Conservation (phyloP, 2,797 vertebrate genomes). For the Gastrophryne carolinensis region DNA sequence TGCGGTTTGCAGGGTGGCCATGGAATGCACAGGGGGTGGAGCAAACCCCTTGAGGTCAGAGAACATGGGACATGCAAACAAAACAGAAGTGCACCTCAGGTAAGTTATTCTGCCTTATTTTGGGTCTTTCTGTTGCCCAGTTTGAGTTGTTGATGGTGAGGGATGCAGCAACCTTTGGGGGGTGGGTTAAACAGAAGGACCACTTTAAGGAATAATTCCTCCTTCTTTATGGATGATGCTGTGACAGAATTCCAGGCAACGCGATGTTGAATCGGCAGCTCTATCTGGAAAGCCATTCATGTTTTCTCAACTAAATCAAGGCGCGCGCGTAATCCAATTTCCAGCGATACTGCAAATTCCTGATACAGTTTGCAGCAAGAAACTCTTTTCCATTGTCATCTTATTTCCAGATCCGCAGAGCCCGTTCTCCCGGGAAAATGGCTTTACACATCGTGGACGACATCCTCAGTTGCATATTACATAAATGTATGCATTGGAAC, state of each 20-base stretch:
- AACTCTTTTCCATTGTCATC: conserved; percentile 11
- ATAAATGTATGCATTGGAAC: conserved; percentile 47
- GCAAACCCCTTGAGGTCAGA: too few relatives aligned
- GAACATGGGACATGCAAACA: too few relatives aligned
- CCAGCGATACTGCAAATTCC: conserved; percentile 19
- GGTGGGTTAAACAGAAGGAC: too few relatives aligned
- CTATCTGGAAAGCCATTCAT: background rate
- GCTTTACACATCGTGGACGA: conserved; percentile 41
- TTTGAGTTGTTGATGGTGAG: too few relatives aligned
- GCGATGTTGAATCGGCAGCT: background rate
- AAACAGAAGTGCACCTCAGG: too few relatives aligned
- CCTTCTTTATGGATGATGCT: too few relatives aligned
- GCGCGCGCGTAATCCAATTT: conserved; percentile 26
- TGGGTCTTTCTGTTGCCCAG: too few relatives aligned
- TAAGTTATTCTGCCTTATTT: too few relatives aligned
- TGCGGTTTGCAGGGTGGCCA: too few relatives aligned
- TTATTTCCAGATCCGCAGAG: conserved; percentile 33
- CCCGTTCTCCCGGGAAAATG: conserved; percentile 22
- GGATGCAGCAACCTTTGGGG: too few relatives aligned
- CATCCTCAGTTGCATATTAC: conserved; percentile 43
- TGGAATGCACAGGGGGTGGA: too few relatives aligned
- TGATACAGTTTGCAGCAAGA: conserved; percentile 21
- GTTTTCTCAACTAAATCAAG: conserved; percentile 8
- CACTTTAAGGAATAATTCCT: too few relatives aligned
- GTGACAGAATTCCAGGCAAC: background rate